phyloP scores from a whole-genome alignment of 1,140 invertebrate species.

The Zophobas atratus region DNA sequence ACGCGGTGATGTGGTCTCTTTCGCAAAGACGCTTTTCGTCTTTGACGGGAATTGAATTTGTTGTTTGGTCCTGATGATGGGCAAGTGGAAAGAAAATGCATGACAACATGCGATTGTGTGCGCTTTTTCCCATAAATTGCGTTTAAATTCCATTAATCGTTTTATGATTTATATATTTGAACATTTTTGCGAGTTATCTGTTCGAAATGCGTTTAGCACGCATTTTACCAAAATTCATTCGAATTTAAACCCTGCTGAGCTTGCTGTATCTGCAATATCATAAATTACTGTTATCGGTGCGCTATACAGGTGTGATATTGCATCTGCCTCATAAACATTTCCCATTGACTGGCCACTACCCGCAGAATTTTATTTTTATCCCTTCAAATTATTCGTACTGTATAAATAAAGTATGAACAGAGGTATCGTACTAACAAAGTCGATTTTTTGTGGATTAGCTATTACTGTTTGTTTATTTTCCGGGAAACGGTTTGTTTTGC shows the following conservation, averaged over 20 bases:
- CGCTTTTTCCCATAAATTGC: slow-evolving; percentile 35
- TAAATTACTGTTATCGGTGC: slow-evolving; percentile 45
- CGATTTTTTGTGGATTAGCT: slow-evolving; percentile 5
- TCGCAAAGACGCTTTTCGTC: neutral
- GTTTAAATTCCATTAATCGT: slow-evolving; percentile 42
- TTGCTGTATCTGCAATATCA: slow-evolving; percentile 46
- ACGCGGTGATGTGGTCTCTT: too few species aligned
- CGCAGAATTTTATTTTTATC: slow-evolving; percentile 30
- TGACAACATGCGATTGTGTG: slow-evolving; percentile 29
- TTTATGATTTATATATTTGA: slow-evolving; percentile 42
- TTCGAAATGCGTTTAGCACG: slow-evolving; percentile 39
- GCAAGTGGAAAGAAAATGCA: slow-evolving; percentile 29
- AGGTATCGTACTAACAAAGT: neutral
- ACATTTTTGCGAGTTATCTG: slow-evolving; percentile 42
- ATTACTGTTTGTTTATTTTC: slow-evolving; percentile 17
- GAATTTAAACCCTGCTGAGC: slow-evolving; percentile 40
- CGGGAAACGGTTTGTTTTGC: neutral
- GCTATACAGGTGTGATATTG: slow-evolving; percentile 48
- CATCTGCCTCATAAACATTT: slow-evolving; percentile 49
- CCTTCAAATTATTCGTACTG: neutral
- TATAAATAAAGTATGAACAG: neutral
- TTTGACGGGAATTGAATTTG: slow-evolving; percentile 14
- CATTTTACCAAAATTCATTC: slow-evolving; percentile 42
- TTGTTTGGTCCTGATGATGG: slow-evolving; percentile 17
- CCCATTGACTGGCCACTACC: slow-evolving; percentile 44